Base-by-base conservation (phyloP, 30 jellyfish, hydroid and myxozoan genomes). In the Sanderia malayensis region DNA sequence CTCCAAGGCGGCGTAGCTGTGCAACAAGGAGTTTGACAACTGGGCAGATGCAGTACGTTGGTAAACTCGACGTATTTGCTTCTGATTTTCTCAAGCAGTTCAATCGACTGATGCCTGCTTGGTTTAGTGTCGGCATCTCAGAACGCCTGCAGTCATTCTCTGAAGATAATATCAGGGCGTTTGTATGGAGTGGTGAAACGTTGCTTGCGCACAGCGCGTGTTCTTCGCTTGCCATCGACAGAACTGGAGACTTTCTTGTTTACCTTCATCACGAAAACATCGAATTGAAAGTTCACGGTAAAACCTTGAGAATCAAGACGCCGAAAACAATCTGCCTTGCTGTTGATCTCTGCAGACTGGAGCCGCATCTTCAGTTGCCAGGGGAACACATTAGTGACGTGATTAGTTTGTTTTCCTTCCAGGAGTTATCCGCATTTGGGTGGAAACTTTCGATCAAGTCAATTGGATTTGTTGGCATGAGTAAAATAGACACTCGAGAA, bases 351-450 rank as follows among this genome's bases (percentile, higher is more conserved):
- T 88, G 97, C 62, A 73, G 65, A 57, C 11, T 23, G 6, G 97
- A 88, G 67, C 69, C 97, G 2, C 97, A 88, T 46, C 31, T 81
- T 21, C 87, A 57, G 57, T 18, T 88, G 0, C 97, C 97, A 0
- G 85, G 31, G 13, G 83, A 73, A 13, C 58, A 63, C 55, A 46
- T 25, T 25, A 63, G 71, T 1, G 87, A 81, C 23, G 31, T 88
- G 25, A 89, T 64, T n/a, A 44, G 73, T 20, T 32, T 82, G 49
- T 52, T 88, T 25, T 45, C 95, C 4, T 70, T 88, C 60, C 65
- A 70, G 18, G 95, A 80, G 74, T 29, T 88, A 15, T 24, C 44
- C 17, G 58, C 97, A 0, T 84, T 80, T 28, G 92, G 92, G 31
- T 88, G 97, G 97, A 61, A 62, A 4, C 62, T 88, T 10, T 27